phyloP scores from a whole-genome alignment of 2,888 invertebrate genomes.

The Phalangium opilio region DNA sequence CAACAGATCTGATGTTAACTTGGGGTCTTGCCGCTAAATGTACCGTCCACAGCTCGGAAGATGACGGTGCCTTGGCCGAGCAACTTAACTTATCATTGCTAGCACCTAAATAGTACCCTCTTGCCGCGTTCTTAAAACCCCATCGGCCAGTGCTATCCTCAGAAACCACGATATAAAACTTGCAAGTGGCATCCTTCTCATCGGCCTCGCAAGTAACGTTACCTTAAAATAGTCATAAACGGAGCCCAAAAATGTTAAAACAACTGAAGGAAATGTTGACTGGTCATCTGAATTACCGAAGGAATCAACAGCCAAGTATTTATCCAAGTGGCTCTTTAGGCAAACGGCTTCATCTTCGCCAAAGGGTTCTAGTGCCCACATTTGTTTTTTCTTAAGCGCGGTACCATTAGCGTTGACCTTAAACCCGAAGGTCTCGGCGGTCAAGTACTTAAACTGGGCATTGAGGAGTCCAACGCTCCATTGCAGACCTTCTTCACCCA shows the following conservation, averaged over 20 bases:
- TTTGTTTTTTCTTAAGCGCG: slow-evolving; percentile 74
- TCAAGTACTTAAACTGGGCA: slow-evolving; percentile 71
- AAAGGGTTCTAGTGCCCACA: slow-evolving; percentile 64
- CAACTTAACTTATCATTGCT: slow-evolving; percentile 80
- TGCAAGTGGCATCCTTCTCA: slow-evolving; percentile 48
- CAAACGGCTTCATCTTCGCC: slow-evolving; percentile 29
- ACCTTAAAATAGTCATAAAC: slow-evolving; percentile 28
- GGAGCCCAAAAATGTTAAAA: no score
- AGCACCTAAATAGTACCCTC: slow-evolving; percentile 84
- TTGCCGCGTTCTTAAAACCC: slow-evolving; percentile 46
- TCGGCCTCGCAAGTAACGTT: slow-evolving; percentile 88
- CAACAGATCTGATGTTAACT: slow-evolving; percentile 33
- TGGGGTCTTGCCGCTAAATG: slow-evolving; percentile 89
- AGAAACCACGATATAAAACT: slow-evolving; percentile 65
- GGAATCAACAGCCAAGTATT: slow-evolving; percentile 37
- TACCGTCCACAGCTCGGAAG: slow-evolving; percentile 76
- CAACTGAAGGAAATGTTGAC: no score
- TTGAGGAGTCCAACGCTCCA: slow-evolving; percentile 69
- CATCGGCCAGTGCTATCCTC: slow-evolving; percentile 50
- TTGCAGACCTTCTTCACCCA: slow-evolving; percentile 6
- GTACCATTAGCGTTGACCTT: slow-evolving; percentile 92
- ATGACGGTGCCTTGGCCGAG: slow-evolving; percentile 71
- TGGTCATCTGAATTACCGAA: slow-evolving; percentile 44
- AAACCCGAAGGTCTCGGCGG: slow-evolving; percentile 93
- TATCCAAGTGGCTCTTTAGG: slow-evolving; percentile 28